phyloP scores from a whole-genome alignment of 2,797 vertebrate genomes.

The Lacerta agilis region DNA sequence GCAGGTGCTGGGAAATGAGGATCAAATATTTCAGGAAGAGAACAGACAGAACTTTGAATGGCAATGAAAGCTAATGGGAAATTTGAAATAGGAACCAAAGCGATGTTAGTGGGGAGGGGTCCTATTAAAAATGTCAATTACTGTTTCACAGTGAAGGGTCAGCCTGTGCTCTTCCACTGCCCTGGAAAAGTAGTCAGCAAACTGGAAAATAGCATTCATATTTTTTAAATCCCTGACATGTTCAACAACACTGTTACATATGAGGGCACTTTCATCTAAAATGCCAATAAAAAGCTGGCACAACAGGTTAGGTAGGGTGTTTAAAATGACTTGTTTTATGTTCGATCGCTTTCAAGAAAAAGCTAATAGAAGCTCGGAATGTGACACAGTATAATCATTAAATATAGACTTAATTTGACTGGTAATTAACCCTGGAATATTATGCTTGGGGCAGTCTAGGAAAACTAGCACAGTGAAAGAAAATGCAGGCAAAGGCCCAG shows the following conservation, averaged over 20 bases:
- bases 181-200: slow-evolving; percentile 32
- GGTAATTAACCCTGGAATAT: slow-evolving; percentile 61
- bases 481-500: slow-evolving; percentile 36
- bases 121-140: slow-evolving; percentile 26
- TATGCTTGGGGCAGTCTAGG: slow-evolving; percentile 23
- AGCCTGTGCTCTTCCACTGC: background rate
- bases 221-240: slow-evolving; percentile 31
- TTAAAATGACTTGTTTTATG: slow-evolving; percentile 57
- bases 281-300: slow-evolving; percentile 52
- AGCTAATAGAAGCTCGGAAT: slow-evolving; percentile 62
- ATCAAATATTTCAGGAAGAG: background rate
- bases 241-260: slow-evolving; percentile 29
- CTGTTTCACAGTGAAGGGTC: background rate
- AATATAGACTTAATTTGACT: slow-evolving; percentile 64
- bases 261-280: slow-evolving; percentile 42
- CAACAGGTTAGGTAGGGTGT: slow-evolving; percentile 32
- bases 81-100: background rate
- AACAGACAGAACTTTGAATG: slow-evolving; percentile 15
- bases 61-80: slow-evolving; percentile 28
- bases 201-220: slow-evolving; percentile 42
- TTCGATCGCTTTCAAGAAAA: slow-evolving; percentile 57
- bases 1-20: background rate
- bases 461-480: slow-evolving; percentile 33
- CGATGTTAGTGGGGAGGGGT: background rate
- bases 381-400: slow-evolving; percentile 58